phyloP scores from a whole-genome alignment of 2,113 vertebrate genomes.

The Typhlomys cinereus region DNA sequence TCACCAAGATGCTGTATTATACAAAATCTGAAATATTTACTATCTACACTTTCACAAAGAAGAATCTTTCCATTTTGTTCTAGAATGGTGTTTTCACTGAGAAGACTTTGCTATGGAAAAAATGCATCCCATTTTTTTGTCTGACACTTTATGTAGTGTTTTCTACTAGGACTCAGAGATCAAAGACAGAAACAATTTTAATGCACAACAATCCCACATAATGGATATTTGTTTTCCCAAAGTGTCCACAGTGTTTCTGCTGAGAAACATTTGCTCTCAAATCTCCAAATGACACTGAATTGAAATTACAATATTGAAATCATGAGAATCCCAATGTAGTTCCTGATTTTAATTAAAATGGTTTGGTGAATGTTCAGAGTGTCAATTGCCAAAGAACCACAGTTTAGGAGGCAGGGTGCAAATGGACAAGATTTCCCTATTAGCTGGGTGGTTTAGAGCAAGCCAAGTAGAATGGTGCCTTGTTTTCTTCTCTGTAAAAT shows the following conservation, averaged over 20 bases:
- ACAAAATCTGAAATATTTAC: neutral
- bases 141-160: neutral
- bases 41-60: neutral
- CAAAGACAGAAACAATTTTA: neutral
- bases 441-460: neutral
- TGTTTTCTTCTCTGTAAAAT: neutral
- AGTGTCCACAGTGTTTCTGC: neutral
- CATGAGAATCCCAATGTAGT: neutral
- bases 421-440: neutral
- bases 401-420: neutral
- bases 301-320: neutral
- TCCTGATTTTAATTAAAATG: slow-evolving; percentile 19
- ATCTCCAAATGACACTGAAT: neutral
- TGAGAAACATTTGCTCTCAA: slow-evolving; percentile 18
- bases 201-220: neutral
- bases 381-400: neutral
- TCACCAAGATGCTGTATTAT: neutral
- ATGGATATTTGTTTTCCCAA: neutral
- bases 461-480: neutral
- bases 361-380: neutral
- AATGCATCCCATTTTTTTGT: neutral
- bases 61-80: neutral
- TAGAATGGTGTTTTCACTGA: neutral
- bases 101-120: neutral
- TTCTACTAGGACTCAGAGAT: neutral